phyloP scores from a whole-genome alignment of 2,888 invertebrate genomes.

The Drosophila recens region DNA sequence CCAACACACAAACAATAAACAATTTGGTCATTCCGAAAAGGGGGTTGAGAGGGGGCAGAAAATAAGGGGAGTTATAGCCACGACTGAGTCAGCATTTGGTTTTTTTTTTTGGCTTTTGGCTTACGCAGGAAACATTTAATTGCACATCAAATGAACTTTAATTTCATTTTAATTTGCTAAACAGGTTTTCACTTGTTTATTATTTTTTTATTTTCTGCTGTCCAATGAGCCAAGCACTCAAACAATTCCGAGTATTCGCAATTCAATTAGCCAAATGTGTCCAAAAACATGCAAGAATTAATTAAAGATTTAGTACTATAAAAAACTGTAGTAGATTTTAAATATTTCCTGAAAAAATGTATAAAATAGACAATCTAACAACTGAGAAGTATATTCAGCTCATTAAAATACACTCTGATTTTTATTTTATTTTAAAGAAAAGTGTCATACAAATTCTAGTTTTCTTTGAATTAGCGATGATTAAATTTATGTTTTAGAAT shows the following conservation, averaged over 20 bases:
- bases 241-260: slow-evolving; percentile 20
- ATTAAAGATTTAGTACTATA: neutral
- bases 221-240: slow-evolving; percentile 6
- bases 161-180: slow-evolving; percentile 72
- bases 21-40: slow-evolving; percentile 26
- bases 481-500: neutral
- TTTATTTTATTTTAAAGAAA: neutral
- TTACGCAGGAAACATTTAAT: slow-evolving; percentile 59
- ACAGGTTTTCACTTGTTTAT: slow-evolving; percentile 41
- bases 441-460: neutral
- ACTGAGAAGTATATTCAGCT: neutral
- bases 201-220: neutral
- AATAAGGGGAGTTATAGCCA: slow-evolving; percentile 12
- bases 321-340: neutral
- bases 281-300: neutral
- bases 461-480: neutral
- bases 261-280: slow-evolving; percentile 16
- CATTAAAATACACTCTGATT: neutral
- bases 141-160: slow-evolving; percentile 69
- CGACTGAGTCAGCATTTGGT: slow-evolving; percentile 61
- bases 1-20: slow-evolving; percentile 69
- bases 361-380: too few species aligned
- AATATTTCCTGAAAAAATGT: neutral
- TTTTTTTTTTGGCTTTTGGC: slow-evolving; percentile 8
- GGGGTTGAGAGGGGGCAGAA: neutral